Evolutionary conservation across 2,113 vertebrate species (phyloP), one percentile per base, ranked within the genome.

Genomic region (Acanthochromis polyacanthus): DNA sequence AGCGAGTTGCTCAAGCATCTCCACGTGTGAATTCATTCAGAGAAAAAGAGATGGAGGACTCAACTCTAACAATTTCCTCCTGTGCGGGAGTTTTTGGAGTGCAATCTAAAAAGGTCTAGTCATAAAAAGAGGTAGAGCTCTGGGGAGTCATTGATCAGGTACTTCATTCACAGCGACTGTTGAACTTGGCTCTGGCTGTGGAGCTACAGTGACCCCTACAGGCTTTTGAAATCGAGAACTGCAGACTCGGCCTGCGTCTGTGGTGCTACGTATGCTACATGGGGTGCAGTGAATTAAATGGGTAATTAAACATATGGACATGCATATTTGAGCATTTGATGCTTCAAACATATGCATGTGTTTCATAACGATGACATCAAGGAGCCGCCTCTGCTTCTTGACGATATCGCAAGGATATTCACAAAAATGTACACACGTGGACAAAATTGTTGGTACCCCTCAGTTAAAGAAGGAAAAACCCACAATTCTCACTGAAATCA

Each of bases 181-280:
- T 82, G 71, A 86, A 88, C 64, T 84, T 87, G 83, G 53, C 23
- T 66, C 52, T 36, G 4, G 45, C 32, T 61, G 74, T 93, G 87
- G 92, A 92, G 75, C 70, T 75, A 71, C 63, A 91, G 85, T 43
- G 94, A 77, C 93, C 89, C 92, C 94, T 92, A 90, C 69, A 92
- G 91, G 71, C 25, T 30, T 20, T 1, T 38, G 4, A 4, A 15
- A 45, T 9, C 0, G 14, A 36, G 1, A 30, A 32, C 50, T 63
- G n/a, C 19, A 11, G 73, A 40, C 38, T 23, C 14, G 7, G 52
- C 20, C 15, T 69, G 50, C 23, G 43, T 28, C 25, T 51, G 43
- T 50, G 56, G 32, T 43, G 16, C 28, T 22, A 14, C 28, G 12
- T 51, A 9, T 45, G 7, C 28, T 15, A 19, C 36, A 43, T 46